Evolutionary conservation across 2,888 invertebrate species (phyloP).

Genomic region (Leucophenga montana): DNA sequence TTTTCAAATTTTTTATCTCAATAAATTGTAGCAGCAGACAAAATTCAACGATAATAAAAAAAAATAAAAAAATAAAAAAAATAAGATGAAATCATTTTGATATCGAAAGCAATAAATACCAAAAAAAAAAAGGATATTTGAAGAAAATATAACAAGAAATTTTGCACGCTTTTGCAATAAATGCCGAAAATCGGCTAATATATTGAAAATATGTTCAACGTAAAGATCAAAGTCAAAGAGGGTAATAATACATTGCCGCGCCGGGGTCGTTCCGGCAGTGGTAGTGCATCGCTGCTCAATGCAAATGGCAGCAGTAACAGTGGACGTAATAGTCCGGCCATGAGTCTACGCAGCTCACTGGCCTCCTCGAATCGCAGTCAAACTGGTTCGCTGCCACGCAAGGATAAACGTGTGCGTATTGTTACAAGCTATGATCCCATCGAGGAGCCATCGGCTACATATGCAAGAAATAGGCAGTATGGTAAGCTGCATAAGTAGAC

Average conservation of each 20-base stretch:
- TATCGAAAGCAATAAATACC: slow-evolving; percentile 49
- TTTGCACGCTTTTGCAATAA: neutral
- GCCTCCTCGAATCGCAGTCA: slow-evolving; percentile 69
- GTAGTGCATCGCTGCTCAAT: neutral
- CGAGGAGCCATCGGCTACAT: slow-evolving; percentile 36
- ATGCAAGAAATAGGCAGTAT: slow-evolving; percentile 22
- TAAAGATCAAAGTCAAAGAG: slow-evolving; percentile 74
- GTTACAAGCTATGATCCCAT: slow-evolving; percentile 68
- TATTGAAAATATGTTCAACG: slow-evolving; percentile 69
- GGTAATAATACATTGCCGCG: slow-evolving; percentile 72
- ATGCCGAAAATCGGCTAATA: slow-evolving; percentile 2
- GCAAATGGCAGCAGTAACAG: slow-evolving; percentile 40
- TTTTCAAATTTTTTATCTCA: slow-evolving; percentile 27
- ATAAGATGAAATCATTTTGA: neutral
- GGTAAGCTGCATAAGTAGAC: neutral
- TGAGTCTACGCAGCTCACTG: slow-evolving; percentile 71
- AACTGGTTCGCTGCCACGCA: slow-evolving; percentile 68
- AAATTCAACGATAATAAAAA: neutral
- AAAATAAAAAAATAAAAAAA: neutral
- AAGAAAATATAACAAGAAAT: slow-evolving; percentile 50
- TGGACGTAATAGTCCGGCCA: slow-evolving; percentile 67
- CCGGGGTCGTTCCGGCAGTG: slow-evolving; percentile 55
- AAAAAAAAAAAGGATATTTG: slow-evolving; percentile 37
- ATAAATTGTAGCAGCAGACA: slow-evolving; percentile 32
- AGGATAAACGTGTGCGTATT: slow-evolving; percentile 72